Conservation (phyloP, 1,140 invertebrate species). For the Ceratina japonica region DNA sequence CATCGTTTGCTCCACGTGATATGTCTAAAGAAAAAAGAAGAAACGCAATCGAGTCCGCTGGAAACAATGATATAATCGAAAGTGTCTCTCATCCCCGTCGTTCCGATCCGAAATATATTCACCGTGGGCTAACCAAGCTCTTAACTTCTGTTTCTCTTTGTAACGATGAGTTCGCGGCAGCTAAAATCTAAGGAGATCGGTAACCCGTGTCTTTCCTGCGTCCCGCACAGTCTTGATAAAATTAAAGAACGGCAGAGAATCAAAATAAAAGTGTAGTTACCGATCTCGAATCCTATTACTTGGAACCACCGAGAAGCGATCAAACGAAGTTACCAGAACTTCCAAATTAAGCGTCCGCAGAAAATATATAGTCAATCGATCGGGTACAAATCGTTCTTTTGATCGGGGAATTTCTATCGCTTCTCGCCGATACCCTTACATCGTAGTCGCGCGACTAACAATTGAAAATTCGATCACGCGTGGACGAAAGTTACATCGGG, state of each 20-base stretch:
- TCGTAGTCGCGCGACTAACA: slow-evolving; percentile 6
- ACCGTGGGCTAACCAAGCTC: slow-evolving; percentile 3
- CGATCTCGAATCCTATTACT: slow-evolving; percentile 3
- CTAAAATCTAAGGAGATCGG: slow-evolving; percentile 28
- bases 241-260: slow-evolving; percentile 3
- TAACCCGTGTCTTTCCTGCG: slow-evolving; percentile 14
- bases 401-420: not conserved
- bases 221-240: slow-evolving; percentile 27
- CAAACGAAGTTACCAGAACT: not conserved
- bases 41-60: slow-evolving; percentile 17
- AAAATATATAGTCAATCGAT: not conserved
- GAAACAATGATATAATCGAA: not conserved
- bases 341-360: not conserved
- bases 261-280: not conserved
- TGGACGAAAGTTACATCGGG: slow-evolving; percentile 11
- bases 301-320: not conserved
- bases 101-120: slow-evolving; percentile 36
- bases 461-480: not conserved
- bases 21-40: slow-evolving; percentile 20
- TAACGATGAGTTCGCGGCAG: slow-evolving; percentile 22
- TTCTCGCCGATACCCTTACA: slow-evolving; percentile 12
- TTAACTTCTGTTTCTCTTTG: not conserved
- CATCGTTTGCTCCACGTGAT: slow-evolving; percentile 45
- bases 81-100: not conserved
- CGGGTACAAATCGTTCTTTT: no score